Conservation (phyloP, 2,797 vertebrate genomes). For the Silurus lanzhouensis region DNA sequence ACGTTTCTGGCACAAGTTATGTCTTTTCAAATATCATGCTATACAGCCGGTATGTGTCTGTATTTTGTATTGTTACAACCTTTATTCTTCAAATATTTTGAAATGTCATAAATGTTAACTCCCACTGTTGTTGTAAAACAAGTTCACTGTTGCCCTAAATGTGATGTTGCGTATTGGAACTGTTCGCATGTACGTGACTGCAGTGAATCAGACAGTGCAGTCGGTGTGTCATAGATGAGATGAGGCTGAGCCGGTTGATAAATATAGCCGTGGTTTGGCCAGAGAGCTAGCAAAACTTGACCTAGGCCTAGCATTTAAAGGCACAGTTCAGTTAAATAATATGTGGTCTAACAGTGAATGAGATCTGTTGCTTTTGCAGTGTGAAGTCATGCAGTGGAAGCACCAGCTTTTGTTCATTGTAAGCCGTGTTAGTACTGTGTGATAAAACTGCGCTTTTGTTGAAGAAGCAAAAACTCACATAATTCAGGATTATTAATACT, state of each 20-base stretch:
- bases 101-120: not conserved
- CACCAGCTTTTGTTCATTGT: not conserved
- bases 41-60: not conserved
- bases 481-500: not conserved
- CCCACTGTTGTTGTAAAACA: not conserved
- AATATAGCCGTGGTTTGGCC: slow-evolving; percentile 37
- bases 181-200: slow-evolving; percentile 28
- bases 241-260: slow-evolving; percentile 32
- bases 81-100: not conserved
- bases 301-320: slow-evolving; percentile 27
- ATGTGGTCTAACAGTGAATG: not conserved
- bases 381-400: not conserved
- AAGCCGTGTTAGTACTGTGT: not conserved
- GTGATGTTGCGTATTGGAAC: slow-evolving; percentile 1
- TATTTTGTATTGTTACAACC: not conserved
- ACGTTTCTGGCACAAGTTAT: not conserved
- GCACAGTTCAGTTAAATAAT: not conserved
- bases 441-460: not conserved
- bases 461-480: not conserved
- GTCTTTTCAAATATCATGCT: too few relatives aligned
- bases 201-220: slow-evolving; percentile 39
- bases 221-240: slow-evolving; percentile 45
- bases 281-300: slow-evolving; percentile 6
- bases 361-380: not conserved
- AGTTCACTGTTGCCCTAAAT: not conserved